Evolutionary conservation across 2,888 invertebrate genomes (phyloP), one percentile per base, ranked within the genome.

Genomic region (Digitonthophagus gazella): DNA sequence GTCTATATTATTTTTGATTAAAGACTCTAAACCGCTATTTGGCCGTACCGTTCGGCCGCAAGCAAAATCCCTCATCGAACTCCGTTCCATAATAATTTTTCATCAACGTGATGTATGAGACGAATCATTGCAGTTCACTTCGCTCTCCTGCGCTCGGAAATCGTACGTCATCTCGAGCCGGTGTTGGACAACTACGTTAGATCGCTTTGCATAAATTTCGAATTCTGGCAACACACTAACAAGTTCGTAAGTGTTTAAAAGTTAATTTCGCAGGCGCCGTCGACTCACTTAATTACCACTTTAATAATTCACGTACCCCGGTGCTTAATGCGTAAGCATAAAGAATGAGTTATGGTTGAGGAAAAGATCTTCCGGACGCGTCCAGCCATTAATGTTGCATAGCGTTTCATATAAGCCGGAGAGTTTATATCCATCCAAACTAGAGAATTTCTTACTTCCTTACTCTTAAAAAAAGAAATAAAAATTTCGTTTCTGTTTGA

Each of bases 271-370:
- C 61, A 61, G 61, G 61, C 61, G 19, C 61, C 19, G 18, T n/a
- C 18, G 19, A 61, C 61, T 61, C 19, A 61, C 61, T 61, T 61
- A 61, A 61, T 61, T 61, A 61, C 61, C 61, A 61, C 61, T 61
- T 61, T 61, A 61, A 61, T 61, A 61, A 61, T 61, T 61, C 61
- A 61, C 61, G 61, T 61, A 61, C 61, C 28, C 28, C 28, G 61
- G 18, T 61, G 16, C 61, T 61, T 61, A 61, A 61, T 18, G 19
- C 61, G 19, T 61, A 19, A 61, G 61, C 61, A 61, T 61, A 61
- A 61, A 61, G 61, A 61, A 16, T 61, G 61, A 61, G 16, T 61
- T 61, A 61, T 19, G 61, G n/a, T 19, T n/a, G n/a, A 16, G 18
- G n/a, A 19, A 61, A 61, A 61, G 61, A 15, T 16, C n/a, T n/a